Base-by-base conservation (phyloP, 2,797 vertebrate genomes). In the Pantherophis alleghaniensis region DNA sequence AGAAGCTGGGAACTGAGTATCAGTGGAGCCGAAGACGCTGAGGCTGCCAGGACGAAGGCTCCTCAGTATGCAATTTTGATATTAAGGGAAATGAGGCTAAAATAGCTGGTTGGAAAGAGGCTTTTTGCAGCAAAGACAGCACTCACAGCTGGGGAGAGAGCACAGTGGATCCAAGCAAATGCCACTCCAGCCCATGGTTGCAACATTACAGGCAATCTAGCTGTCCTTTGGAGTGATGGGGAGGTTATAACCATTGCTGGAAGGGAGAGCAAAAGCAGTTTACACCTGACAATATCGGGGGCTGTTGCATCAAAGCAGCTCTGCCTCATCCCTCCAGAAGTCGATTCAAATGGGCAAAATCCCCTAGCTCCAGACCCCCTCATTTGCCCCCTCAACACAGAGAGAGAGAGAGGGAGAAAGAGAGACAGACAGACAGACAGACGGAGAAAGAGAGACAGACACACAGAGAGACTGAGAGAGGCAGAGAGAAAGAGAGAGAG, bases 121-220 rank as follows among this genome's bases (percentile, higher is more conserved):
- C 51, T 42, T 24, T 66, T 79, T 89, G 37, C 11, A 56, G 7
- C 11, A 11, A 87, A 90, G 57, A n/a, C 74, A 57, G 92, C 56
- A 66, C 20, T 69, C 28, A 7, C 59, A 22, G 69, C 11, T 28
- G n/a, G 28, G 57, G 69, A 91, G n/a, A 92, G 16, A 51, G 42
- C 51, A 61, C 63, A 69, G 24, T 93, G 92, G 74, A 87, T 47
- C 42, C 57, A 93, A 86, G 86, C 86, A 86, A 57, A 79, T 90
- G 66, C 92, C 55, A 24, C 60, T 66, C 92, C 10, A n/a, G 60
- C 60, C 60, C 24, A 24, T 93, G 47, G 90, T 87, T 87, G 89
- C 59, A 66, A 24, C 90, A 93, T 93, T 47, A 90, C 53, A 1
- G 74, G 74, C 74, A 83, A 47, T 83, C 74, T 11, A 42, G 74